These are phyloP conservation scores for Macrosiphum euphorbiae DNA, from an alignment of 2,888 invertebrate genomes.

Conservation along the genomic window DNA sequence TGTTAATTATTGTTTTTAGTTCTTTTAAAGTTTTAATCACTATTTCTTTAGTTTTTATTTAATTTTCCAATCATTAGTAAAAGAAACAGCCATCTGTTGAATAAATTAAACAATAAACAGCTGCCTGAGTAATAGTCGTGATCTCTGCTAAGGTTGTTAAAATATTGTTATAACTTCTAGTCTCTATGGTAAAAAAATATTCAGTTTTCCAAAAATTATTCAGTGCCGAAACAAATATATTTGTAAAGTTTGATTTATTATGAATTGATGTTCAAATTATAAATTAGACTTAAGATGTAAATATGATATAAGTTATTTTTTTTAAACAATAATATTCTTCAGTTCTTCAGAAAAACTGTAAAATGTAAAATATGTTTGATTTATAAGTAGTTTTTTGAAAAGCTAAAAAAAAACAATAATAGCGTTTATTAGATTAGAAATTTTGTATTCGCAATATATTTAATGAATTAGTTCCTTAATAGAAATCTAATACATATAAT, in stretches of 20 bases:
- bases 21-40: not conserved
- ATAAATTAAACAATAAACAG: not conserved
- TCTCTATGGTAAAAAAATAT: not conserved
- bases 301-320: not conserved
- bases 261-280: not conserved
- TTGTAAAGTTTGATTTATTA: not conserved
- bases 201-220: not conserved
- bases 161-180: not conserved
- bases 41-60: not conserved
- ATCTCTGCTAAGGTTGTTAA: not conserved
- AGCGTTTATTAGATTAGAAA: not conserved
- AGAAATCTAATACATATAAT: not conserved
- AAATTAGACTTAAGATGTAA: not conserved
- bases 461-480: not conserved
- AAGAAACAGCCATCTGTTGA: not conserved
- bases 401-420: not conserved
- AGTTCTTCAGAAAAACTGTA: not conserved
- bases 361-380: not conserved
- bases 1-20: conserved; percentile 29
- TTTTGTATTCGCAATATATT: not conserved
- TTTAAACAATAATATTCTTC: not conserved
- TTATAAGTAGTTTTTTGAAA: not conserved
- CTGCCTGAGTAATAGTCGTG: not conserved
- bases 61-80: not conserved
- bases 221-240: not conserved